A percentile compares a stretch with the other conserved stretches of the same genome.
These are phyloP conservation scores for Porites divaricata DNA, from an alignment of 92 coral and sea anemone genomes.

Conservation along the genomic window DNA sequence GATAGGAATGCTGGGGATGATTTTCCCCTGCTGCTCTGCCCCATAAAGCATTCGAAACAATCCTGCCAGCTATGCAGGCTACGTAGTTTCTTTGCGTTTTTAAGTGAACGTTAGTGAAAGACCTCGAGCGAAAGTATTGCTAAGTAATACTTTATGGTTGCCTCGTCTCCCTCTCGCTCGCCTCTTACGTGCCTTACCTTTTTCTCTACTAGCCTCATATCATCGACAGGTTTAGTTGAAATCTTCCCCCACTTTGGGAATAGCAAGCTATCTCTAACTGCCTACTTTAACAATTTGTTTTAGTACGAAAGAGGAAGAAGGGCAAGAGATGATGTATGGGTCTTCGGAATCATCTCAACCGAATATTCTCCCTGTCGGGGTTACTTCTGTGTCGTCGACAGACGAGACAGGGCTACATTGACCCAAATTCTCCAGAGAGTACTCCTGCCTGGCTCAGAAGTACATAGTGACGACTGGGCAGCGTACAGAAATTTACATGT, in stretches of 20 bases:
- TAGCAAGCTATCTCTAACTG: neutral
- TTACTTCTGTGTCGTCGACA: constrained; percentile 6
- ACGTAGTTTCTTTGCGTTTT: constrained; percentile 25
- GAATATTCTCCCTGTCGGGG: constrained; percentile 14
- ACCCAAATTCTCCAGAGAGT: constrained; percentile 25
- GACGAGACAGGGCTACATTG: constrained; percentile 7
- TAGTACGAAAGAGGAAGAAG: constrained; percentile 27
- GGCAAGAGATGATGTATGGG: constrained; percentile 21
- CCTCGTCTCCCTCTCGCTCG: constrained; percentile 16
- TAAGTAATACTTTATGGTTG: constrained; percentile 2
- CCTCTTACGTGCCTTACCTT: constrained; percentile 5
- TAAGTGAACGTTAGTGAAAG: constrained; percentile 20
- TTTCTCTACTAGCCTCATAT: neutral
- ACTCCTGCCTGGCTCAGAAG: constrained; percentile 20
- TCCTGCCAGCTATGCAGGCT: constrained; percentile 5
- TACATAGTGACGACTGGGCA: constrained; percentile 27
- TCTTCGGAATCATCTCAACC: constrained; percentile 12
- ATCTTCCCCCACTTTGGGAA: neutral
- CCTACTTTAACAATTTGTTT: neutral
- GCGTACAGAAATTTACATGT: neutral
- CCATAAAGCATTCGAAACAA: neutral
- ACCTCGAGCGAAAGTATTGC: constrained; percentile 12
- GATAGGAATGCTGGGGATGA: too few species aligned
- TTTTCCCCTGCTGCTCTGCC: neutral
- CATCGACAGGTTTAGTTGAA: neutral